Percentiles rank a stretch among this genome's conserved stretches.
These are phyloP conservation scores for Pandemis corylana DNA, from an alignment of 2,888 invertebrate species.

Conservation along the genomic window DNA sequence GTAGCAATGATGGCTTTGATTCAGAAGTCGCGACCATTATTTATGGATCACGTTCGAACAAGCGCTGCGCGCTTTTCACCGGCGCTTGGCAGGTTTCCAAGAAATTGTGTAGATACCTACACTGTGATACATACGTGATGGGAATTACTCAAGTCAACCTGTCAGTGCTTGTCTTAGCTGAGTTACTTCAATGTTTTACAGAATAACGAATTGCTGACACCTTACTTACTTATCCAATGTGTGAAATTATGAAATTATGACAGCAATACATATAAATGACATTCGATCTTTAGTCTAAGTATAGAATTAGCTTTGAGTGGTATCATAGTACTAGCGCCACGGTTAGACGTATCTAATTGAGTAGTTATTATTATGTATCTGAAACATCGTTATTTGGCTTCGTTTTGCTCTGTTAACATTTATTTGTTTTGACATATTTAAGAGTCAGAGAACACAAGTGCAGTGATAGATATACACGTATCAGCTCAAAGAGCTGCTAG, in stretches of 20 bases:
- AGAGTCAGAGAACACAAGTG: no score
- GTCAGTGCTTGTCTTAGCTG: constrained; percentile 28
- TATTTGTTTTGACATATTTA: no score
- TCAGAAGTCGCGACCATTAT: constrained; percentile 44
- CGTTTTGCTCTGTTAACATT: no score
- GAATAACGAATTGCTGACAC: constrained; percentile 1
- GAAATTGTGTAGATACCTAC: constrained; percentile 48
- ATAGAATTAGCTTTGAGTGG: no score
- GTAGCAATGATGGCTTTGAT: constrained; percentile 33
- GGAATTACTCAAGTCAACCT: constrained; percentile 42
- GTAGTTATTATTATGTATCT: no score
- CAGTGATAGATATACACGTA: no score
- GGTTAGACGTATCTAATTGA: no score
- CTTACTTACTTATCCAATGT: not conserved
- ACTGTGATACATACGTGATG: constrained; percentile 44
- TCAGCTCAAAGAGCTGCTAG: no score
- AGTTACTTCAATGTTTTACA: constrained; percentile 9
- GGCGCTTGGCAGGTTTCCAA: constrained; percentile 53
- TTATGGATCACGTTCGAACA: constrained; percentile 49
- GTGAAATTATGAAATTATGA: not conserved
- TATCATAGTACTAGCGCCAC: no score
- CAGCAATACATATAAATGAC: no score
- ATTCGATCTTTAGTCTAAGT: not conserved
- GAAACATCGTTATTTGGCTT: no score
- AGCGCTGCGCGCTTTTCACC: constrained; percentile 51